These are phyloP conservation scores for Parnassius orleans DNA, from an alignment of 2,888 invertebrate species.

Conservation along the genomic window DNA sequence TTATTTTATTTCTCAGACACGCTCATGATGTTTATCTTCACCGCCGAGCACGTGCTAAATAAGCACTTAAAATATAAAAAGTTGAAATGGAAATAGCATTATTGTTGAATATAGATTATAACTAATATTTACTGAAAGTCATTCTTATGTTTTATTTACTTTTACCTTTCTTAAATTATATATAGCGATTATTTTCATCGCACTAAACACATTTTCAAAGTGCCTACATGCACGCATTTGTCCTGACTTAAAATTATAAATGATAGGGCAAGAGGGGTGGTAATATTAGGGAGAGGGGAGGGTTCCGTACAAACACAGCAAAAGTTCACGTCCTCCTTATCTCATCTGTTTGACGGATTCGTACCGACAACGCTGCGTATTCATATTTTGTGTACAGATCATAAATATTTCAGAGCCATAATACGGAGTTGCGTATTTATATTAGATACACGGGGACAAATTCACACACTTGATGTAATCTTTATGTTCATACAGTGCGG, in stretches of 20 bases:
- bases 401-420: conserved; percentile 40
- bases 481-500: too few relatives aligned
- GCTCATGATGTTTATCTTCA: too few relatives aligned
- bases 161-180: too few relatives aligned
- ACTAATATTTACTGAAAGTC: too few relatives aligned
- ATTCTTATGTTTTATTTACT: too few relatives aligned
- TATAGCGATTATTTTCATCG: neutral
- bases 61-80: too few relatives aligned
- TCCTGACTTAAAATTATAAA: conserved; percentile 27
- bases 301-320: conserved; percentile 46
- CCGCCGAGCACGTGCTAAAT: too few relatives aligned
- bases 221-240: conserved; percentile 20
- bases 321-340: conserved; percentile 77
- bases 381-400: conserved; percentile 45
- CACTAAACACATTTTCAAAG: conserved; percentile 8
- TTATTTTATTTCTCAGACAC: too few relatives aligned
- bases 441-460: too few relatives aligned
- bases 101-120: too few relatives aligned
- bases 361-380: conserved; percentile 69
- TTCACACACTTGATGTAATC: too few relatives aligned
- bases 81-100: too few relatives aligned
- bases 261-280: conserved; percentile 28
- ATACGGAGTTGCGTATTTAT: neutral
- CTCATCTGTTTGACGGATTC: conserved; percentile 79
- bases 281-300: conserved; percentile 31